phyloP scores from a whole-genome alignment of 2,888 invertebrate genomes.

The Ditylenchus weischeri region DNA sequence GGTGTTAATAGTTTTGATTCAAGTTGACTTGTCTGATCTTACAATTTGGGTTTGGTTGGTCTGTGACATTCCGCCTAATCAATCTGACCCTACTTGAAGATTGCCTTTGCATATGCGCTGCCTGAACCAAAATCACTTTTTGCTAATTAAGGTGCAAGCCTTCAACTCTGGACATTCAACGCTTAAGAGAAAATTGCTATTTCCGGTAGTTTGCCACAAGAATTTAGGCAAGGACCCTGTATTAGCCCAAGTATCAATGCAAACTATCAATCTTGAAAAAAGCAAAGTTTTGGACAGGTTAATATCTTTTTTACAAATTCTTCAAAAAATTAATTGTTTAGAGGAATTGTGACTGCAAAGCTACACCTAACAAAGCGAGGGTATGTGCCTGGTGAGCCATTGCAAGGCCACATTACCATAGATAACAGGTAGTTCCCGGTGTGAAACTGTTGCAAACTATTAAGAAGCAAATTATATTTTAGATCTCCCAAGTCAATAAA shows the following conservation, averaged over 20 bases:
- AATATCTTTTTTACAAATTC: too few relatives aligned
- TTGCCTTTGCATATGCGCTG: too few relatives aligned
- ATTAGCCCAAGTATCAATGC: slow-evolving; percentile 1
- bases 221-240: slow-evolving; percentile 5
- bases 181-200: slow-evolving; percentile 32
- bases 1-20: too few relatives aligned
- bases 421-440: slow-evolving; percentile 20
- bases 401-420: slow-evolving; percentile 26
- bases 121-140: too few relatives aligned
- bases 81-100: too few relatives aligned
- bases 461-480: not conserved
- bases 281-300: too few relatives aligned
- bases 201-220: slow-evolving; percentile 26
- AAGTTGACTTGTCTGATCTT: too few relatives aligned
- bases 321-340: not conserved
- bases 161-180: slow-evolving; percentile 21
- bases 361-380: slow-evolving; percentile 25
- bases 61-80: too few relatives aligned
- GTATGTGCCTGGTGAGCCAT: slow-evolving; percentile 34
- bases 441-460: not conserved
- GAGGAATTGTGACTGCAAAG: slow-evolving; percentile 18
- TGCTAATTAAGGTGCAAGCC: slow-evolving; percentile 21
- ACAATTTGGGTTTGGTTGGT: too few relatives aligned
- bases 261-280: not conserved
- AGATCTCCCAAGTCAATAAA: slow-evolving; percentile 32